Base-by-base conservation (phyloP, 2,888 invertebrate genomes). In the Drosophila anomelani region DNA sequence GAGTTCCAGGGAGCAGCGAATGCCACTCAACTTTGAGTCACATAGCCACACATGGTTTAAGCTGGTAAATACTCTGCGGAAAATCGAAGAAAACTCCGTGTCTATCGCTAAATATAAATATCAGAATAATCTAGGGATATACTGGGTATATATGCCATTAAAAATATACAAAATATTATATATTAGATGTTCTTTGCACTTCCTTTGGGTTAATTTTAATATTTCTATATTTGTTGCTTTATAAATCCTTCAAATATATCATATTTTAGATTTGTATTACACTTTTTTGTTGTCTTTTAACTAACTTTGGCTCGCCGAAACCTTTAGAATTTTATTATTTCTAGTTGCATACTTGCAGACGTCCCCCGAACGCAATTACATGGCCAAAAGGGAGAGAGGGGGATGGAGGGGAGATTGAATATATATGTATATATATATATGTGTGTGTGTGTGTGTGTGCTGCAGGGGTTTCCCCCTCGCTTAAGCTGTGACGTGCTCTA, bases 401-500 rank as follows among this genome's bases (percentile, higher is more conserved):
- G 17, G 4, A 2, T 36, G 36, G 29, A 13, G 26, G 23, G 23
- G 23, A 20, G 1, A 20, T 20, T 20, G 20, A 20, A 20, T 20
- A 20, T 20, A 20, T 23, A 23, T 2, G 2, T 23, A 23, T 23
- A 2, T 23, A 23, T 23, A 2, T 13, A 29, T 36, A 26, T 6
- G 8, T 13, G 7, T 15, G 12, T 1, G n/a, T 26, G 17, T 26
- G 39, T 26, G 23, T 12, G 5, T 20, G 41, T 46, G 67, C 44
- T 39, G 8, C 10, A 46, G 47, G 47, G 67, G 44, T 20, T 36
- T 43, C 49, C 46, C 57, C 49, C 51, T 44, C 71, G 49, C 51
- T 71, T 71, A 71, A 71, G 71, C 71, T 49, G 72, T 63, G 71
- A 62, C 62, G 71, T 73, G 59, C 75, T 72, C 63, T 55, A 62